Evolutionary conservation across 2,113 vertebrate species (phyloP).

Genomic region (Dasyornis broadbenti): DNA sequence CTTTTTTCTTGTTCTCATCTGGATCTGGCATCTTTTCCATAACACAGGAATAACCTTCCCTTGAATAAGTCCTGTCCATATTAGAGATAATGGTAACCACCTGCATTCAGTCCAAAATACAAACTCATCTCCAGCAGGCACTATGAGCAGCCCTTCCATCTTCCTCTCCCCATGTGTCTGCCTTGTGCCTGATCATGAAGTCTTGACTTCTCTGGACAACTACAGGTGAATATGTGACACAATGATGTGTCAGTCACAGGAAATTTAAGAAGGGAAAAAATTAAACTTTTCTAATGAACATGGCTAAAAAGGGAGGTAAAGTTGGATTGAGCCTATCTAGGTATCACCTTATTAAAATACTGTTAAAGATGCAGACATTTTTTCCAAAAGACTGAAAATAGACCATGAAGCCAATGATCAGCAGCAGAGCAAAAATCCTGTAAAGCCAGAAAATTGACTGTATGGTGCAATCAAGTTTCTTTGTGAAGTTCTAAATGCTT

Average conservation of each 20-base stretch:
- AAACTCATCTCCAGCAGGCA: background rate
- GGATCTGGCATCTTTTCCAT: background rate
- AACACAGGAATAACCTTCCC: background rate
- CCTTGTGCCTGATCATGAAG: background rate
- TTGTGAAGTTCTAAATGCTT: conserved; percentile 26
- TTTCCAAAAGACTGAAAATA: background rate
- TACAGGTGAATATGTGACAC: background rate
- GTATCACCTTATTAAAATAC: background rate
- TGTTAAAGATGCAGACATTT: background rate
- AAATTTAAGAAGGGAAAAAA: background rate
- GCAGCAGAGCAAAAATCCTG: background rate
- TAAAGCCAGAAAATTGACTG: background rate
- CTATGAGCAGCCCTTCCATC: background rate
- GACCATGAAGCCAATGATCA: background rate
- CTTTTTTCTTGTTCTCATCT: background rate
- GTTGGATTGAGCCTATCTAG: background rate
- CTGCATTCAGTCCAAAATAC: background rate
- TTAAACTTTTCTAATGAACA: background rate
- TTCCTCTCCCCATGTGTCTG: background rate
- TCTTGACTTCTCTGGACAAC: background rate
- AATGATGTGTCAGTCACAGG: background rate
- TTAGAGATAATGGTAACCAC: background rate
- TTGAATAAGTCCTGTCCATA: background rate
- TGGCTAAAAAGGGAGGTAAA: background rate
- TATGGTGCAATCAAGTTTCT: background rate